Evolutionary conservation across 2,113 vertebrate species (phyloP), one percentile per base, ranked within the genome.

Genomic region (Aegotheles bennettii): DNA sequence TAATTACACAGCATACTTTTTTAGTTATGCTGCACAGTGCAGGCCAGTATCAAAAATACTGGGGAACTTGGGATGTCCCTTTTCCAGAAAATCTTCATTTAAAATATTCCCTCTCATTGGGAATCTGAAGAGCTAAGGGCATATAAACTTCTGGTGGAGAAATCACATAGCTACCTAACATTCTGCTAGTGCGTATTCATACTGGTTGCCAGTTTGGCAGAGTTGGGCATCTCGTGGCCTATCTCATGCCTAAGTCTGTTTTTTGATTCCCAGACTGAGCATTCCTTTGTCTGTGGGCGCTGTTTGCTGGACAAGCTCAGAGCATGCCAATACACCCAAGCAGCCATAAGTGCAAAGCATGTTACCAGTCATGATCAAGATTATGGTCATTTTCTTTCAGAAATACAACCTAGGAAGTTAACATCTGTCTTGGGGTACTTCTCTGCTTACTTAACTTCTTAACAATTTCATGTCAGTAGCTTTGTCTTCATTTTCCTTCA

Each of bases 131-230:
- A 82, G 31, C 36, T 82, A 31, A 51, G 36, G 19, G 8, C 13
- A 16, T 63, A 40, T 36, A 82, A 84, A 57, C 18, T 87, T 64
- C 11, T 61, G 70, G 60, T 67, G 42, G 51, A 87, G 78, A 71
- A 92, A 84, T 47, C 31, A 53, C 0, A 0, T 14, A 53, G 59
- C 67, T 67, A 36, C 9, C 21, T 36, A 36, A 18, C 14, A 35
- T 74, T 75, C 70, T 88, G 78, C 65, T 82, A 12, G 23, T 48
- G 77, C 71, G 47, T 36, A 13, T 68, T 84, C 28, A 12, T 56
- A 26, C 29, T 54, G 40, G 43, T 65, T 94, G 89, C 54, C 82
- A 94, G 78, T 87, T 95, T 94, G 89, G 89, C 93, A 92, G 64
- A 57, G 50, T 56, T 87, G 60, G 69, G 69, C 74, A 85, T 67